These are phyloP conservation scores for Phenacoccus solenopsis DNA, from an alignment of 1,140 invertebrate species.

Conservation along the genomic window DNA sequence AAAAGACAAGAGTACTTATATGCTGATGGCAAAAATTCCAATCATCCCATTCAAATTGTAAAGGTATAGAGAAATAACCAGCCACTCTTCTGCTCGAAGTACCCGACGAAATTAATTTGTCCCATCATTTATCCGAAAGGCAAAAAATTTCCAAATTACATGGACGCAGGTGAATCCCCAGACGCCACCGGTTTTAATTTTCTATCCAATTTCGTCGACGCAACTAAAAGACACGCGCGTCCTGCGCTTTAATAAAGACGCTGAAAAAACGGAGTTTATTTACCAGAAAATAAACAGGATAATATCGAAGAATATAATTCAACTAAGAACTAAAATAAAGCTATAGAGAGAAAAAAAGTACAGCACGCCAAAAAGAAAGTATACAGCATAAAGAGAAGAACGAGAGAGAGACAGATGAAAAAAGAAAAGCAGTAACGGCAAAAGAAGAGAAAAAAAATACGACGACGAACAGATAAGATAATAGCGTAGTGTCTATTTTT, in stretches of 20 bases:
- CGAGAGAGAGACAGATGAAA: neutral
- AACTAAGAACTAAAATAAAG: neutral
- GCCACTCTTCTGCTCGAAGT: too few relatives aligned
- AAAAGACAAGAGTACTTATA: too few relatives aligned
- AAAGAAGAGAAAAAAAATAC: neutral
- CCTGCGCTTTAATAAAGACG: slow-evolving; percentile 10
- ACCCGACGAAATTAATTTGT: too few relatives aligned
- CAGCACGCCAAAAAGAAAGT: neutral
- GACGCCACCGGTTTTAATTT: neutral
- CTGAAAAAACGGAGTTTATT: slow-evolving; percentile 9
- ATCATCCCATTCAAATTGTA: too few relatives aligned
- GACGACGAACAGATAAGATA: slow-evolving; percentile 4
- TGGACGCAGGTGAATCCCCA: neutral
- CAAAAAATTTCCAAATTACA: slow-evolving; percentile 13
- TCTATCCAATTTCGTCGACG: neutral
- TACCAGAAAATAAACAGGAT: slow-evolving; percentile 18
- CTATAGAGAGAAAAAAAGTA: neutral
- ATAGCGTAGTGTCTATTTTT: slow-evolving; percentile 14
- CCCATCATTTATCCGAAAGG: neutral
- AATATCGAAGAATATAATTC: slow-evolving; percentile 17
- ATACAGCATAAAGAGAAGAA: neutral
- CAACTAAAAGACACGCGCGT: neutral
- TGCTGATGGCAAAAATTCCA: too few relatives aligned
- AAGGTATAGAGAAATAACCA: too few relatives aligned
- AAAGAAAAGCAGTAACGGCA: neutral